Percentiles rank a stretch among this genome's conserved stretches.
Evolutionary conservation across 2,113 vertebrate species (phyloP).

Genomic region (Tragelaphus imberbis): DNA sequence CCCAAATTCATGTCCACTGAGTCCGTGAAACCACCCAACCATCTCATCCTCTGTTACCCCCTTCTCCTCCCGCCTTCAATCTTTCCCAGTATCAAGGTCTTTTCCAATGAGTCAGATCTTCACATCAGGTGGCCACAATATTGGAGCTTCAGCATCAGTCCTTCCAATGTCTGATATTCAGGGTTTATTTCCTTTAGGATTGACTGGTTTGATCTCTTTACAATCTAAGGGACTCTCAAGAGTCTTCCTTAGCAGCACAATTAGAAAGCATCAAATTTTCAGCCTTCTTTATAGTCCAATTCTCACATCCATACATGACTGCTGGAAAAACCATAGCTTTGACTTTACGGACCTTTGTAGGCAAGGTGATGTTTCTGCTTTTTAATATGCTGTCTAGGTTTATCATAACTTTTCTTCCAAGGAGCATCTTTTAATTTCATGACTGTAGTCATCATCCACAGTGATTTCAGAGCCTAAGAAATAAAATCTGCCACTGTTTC

Average conservation of each 20-base stretch:
- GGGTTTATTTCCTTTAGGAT: not conserved
- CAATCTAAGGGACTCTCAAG: not conserved
- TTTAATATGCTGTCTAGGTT: not conserved
- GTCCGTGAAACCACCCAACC: not conserved
- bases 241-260: not conserved
- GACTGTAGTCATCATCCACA: not conserved
- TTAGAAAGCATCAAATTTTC: not conserved
- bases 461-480: not conserved
- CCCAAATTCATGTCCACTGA: not conserved
- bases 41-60: not conserved
- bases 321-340: not conserved
- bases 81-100: not conserved
- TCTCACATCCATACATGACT: not conserved
- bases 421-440: not conserved
- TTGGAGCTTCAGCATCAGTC: not conserved
- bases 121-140: not conserved
- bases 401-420: not conserved
- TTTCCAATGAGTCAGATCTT: not conserved
- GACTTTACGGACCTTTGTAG: not conserved
- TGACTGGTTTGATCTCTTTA: not conserved
- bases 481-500: not conserved
- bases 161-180: not conserved
- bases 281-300: not conserved
- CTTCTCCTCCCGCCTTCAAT: not conserved
- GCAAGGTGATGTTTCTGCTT: not conserved